Evolutionary conservation across 2,797 vertebrate genomes (phyloP).

Genomic region (Melanotaenia nigrans): DNA sequence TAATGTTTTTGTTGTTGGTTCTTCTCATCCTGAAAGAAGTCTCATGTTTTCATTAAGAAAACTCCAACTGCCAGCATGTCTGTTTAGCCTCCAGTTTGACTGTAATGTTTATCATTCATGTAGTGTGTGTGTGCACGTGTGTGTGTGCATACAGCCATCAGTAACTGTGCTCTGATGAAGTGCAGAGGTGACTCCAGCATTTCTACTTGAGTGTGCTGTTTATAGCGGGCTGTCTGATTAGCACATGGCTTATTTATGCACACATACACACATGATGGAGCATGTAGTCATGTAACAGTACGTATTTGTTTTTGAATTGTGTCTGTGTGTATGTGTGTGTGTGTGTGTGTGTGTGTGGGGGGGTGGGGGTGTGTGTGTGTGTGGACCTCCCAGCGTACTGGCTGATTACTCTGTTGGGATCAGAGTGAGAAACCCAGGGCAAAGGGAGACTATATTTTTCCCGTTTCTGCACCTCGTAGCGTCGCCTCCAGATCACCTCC

Average conservation of each 20-base stretch:
- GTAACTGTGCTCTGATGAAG: slow-evolving; percentile 54
- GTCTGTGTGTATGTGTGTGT: background rate
- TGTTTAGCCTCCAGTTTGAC: slow-evolving; percentile 30
- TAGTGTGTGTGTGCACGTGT: slow-evolving; percentile 18
- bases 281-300: slow-evolving; percentile 6
- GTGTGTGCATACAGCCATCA: slow-evolving; percentile 29
- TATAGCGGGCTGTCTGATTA: slow-evolving; percentile 55
- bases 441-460: slow-evolving; percentile 55
- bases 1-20: background rate
- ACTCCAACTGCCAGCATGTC: slow-evolving; percentile 10
- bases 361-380: background rate
- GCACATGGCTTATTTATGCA: slow-evolving; percentile 33
- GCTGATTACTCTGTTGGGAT: slow-evolving; percentile 61
- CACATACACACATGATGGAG: slow-evolving; percentile 2
- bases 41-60: slow-evolving; percentile 23
- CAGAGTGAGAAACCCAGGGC: slow-evolving; percentile 46
- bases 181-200: slow-evolving; percentile 44
- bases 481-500: slow-evolving; percentile 4
- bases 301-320: slow-evolving; percentile 26
- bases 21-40: background rate
- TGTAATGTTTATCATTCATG: slow-evolving; percentile 8
- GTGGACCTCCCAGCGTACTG: slow-evolving; percentile 37
- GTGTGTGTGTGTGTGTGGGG: background rate
- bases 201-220: slow-evolving; percentile 53
- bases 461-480: slow-evolving; percentile 67